Base-by-base conservation (phyloP, 2,797 vertebrate genomes). In the Trichosurus vulpecula region DNA sequence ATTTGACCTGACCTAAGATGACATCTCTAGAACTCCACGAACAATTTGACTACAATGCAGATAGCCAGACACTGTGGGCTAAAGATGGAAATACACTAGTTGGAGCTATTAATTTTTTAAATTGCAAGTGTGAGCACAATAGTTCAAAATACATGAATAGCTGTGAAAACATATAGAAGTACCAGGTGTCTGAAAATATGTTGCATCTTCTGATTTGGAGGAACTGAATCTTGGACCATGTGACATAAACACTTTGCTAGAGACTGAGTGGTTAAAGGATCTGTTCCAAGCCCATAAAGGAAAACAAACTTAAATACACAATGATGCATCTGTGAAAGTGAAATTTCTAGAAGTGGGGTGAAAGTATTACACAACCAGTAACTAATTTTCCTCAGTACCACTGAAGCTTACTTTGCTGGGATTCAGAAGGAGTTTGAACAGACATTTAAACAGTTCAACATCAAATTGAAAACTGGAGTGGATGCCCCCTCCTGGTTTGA, bases 301-400 rank as follows among this genome's bases (percentile, higher is more conserved):
- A 98, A 99, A 99, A 98, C 99, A 99, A 0, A 99, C 99, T 98
- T 99, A 99, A 98, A 99, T 99, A 99, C 99, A 99, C 92, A 99
- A 98, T 35, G 99, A 99, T 54, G 99, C 99, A 92, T 99, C 99
- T 0, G 95, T 99, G 98, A 99, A 99, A 98, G 98, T 99, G 96
- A 99, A 99, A 98, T 99, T 99, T 98, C 98, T 99, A 97, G 99
- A 99, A 97, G 99, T 98, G 99, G 99, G 99, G 99, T 99, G 95
- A 99, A 99, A 97, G 99, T 99, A 0, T 98, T 99, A 98, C 99
- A 99, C 98, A 99, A 99, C 98, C 99, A 99, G 98, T 99, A 99
- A 94, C 99, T 99, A 98, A 99, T 99, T 98, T 99, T 99, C 99
- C 99, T 99, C 98, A 99, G 99, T 22, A 99, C 99, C 97, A 99